Percentiles rank a stretch among this genome's conserved stretches.
These are phyloP conservation scores for Cynopterus brachyotis DNA, from an alignment of 2,113 vertebrate genomes.

Conservation along the genomic window DNA sequence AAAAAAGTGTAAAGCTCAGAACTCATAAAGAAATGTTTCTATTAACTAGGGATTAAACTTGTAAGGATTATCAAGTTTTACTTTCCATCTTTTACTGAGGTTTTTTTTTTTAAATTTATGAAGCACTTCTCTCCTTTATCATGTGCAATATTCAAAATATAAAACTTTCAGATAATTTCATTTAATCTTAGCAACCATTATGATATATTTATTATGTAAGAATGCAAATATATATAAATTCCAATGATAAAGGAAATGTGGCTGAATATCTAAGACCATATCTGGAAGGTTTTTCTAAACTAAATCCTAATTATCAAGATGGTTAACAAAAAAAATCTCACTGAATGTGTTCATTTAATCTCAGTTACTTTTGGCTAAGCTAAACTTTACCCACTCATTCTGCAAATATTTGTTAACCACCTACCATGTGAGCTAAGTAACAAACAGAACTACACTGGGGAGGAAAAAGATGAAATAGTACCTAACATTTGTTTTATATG, in stretches of 20 bases:
- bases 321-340: background rate
- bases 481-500: background rate
- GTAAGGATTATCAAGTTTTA: background rate
- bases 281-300: constrained; percentile 10
- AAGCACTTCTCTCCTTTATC: background rate
- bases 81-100: background rate
- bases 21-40: background rate
- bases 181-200: background rate
- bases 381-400: constrained; percentile 33
- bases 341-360: background rate
- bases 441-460: background rate
- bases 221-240: background rate
- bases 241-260: background rate
- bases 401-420: background rate
- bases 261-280: background rate
- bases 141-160: background rate
- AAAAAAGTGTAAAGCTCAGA: background rate
- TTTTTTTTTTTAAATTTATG: background rate
- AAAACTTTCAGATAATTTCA: background rate
- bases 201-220: background rate
- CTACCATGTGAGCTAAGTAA: background rate
- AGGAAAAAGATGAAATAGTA: background rate
- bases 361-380: background rate
- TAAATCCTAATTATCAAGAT: background rate
- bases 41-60: background rate